Percentiles rank a stretch among this genome's conserved stretches.
phyloP scores from a whole-genome alignment of 2,797 vertebrate species.

The Emydoidea blandingii region DNA sequence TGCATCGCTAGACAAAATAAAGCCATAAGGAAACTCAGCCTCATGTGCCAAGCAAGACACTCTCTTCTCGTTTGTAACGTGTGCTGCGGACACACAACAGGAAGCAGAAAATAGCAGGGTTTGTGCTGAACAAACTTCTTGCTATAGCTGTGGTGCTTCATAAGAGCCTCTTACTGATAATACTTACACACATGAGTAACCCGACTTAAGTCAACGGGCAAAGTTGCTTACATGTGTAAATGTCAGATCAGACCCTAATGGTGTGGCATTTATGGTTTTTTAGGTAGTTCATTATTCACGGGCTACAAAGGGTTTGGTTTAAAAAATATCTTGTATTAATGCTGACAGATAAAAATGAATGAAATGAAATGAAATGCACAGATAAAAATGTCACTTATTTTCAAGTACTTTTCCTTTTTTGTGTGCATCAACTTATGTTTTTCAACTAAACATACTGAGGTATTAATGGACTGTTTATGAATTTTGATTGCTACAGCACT shows the following conservation, averaged over 20 bases:
- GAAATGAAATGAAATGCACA: too few relatives aligned
- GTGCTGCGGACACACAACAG: not conserved
- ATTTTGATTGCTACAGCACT: not conserved
- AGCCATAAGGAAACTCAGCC: not conserved
- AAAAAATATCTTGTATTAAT: too few relatives aligned
- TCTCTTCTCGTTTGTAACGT: not conserved
- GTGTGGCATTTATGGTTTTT: not conserved
- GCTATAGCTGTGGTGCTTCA: not conserved
- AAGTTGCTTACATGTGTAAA: not conserved
- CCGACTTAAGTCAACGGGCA: not conserved
- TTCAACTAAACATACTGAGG: not conserved
- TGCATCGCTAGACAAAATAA: not conserved
- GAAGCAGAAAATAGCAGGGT: not conserved
- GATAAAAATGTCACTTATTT: not conserved
- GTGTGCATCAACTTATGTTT: not conserved
- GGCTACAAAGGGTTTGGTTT: not conserved
- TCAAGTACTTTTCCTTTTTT: not conserved
- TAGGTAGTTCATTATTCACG: not conserved
- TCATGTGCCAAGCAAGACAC: not conserved
- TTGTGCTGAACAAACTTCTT: not conserved
- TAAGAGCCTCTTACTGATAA: not conserved
- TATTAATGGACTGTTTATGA: not conserved
- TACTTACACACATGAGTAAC: not conserved
- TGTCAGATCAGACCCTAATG: not conserved
- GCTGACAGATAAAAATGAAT: not conserved